Conservation (phyloP, 1,140 invertebrate species). For the Philopotamus ludificatus region DNA sequence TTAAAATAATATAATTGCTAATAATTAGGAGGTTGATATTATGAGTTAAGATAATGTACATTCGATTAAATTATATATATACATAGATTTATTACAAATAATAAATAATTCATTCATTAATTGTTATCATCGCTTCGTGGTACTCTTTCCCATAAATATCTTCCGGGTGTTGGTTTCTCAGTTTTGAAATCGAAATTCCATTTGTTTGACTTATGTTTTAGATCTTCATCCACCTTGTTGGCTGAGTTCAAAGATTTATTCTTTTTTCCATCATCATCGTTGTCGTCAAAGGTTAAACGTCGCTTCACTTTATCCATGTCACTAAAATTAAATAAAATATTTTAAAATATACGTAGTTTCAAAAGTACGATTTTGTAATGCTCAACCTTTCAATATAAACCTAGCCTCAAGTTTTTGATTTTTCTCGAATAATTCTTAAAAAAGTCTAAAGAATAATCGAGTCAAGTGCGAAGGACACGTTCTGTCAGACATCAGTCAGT, state of each 20-base stretch:
- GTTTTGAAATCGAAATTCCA: background rate
- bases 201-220: background rate
- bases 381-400: no score
- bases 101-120: background rate
- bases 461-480: no score
- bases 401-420: no score
- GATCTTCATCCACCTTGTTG: background rate
- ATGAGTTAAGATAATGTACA: background rate
- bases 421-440: no score
- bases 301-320: no score
- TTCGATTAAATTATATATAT: background rate
- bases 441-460: no score
- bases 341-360: conserved; percentile 1
- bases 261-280: no score
- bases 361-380: no score
- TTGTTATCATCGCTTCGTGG: background rate
- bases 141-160: background rate
- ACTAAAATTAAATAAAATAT: no score
- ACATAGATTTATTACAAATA: background rate
- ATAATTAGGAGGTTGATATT: background rate
- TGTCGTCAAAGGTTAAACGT: no score
- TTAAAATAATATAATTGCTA: background rate
- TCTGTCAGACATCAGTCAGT: no score
- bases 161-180: background rate
- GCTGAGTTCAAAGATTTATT: background rate